Percentiles rank a stretch among this genome's conserved stretches.
phyloP scores from a whole-genome alignment of 2,113 vertebrate genomes.

The Centrocercus urophasianus region DNA sequence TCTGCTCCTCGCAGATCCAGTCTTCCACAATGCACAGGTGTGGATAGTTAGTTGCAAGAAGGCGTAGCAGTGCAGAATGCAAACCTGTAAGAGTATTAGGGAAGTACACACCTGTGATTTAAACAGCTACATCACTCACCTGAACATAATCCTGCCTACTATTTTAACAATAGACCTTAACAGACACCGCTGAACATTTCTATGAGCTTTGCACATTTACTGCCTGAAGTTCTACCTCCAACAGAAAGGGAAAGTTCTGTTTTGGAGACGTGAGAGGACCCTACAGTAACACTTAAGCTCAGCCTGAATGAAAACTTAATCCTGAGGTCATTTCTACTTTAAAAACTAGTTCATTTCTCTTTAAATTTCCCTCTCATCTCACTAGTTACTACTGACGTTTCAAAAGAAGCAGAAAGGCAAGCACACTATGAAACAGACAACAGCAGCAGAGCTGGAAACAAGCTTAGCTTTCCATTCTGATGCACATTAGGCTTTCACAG shows the following conservation, averaged over 20 bases:
- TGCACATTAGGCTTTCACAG: neutral
- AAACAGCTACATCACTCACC: neutral
- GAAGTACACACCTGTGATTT: neutral
- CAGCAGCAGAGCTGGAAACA: neutral
- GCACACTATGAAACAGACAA: neutral
- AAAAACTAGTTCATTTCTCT: neutral
- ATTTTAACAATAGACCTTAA: neutral
- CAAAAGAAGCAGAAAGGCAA: neutral
- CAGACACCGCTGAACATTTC: neutral
- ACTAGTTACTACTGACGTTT: neutral
- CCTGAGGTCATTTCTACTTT: neutral
- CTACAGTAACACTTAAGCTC: neutral
- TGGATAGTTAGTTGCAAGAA: conserved; percentile 96
- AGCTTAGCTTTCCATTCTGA: rapidly evolving
- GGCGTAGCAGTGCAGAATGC: conserved; percentile 93
- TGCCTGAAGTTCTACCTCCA: neutral
- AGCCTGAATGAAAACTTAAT: neutral
- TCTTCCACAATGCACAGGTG: conserved; percentile 98
- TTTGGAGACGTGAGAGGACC: neutral
- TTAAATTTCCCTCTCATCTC: neutral
- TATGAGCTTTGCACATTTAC: rapidly evolving
- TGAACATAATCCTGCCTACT: neutral
- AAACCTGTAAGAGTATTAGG: conserved; percentile 79
- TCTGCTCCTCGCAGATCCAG: conserved; percentile 97
- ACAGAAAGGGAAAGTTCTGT: neutral